Evolutionary conservation across 2,113 vertebrate genomes (phyloP).

Genomic region (Syngnathus scovelli): DNA sequence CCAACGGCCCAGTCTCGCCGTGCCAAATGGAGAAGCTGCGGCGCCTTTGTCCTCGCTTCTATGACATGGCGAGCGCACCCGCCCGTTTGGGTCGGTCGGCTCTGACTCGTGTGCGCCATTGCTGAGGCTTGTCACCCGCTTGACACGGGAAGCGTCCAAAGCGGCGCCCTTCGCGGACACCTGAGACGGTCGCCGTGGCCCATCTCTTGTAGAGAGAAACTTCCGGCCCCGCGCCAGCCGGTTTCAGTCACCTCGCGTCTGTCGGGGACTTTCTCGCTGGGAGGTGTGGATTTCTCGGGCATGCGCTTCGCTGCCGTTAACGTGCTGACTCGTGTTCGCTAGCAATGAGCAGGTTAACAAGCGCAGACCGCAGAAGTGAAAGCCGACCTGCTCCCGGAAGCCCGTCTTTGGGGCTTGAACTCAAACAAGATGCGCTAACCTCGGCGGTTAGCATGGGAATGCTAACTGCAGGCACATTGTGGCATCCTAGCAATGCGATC

Average conservation of each 20-base stretch:
- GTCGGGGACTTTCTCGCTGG: conserved; percentile 63
- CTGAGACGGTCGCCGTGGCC: conserved; percentile 19
- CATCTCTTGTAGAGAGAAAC: conserved; percentile 1
- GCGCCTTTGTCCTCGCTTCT: not conserved
- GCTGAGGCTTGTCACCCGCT: conserved; percentile 37
- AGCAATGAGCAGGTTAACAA: conserved; percentile 21
- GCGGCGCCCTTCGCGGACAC: conserved; percentile 38
- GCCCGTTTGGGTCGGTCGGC: conserved; percentile 7
- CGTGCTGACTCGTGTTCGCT: conserved; percentile 10
- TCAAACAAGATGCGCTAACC: not conserved
- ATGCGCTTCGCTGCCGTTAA: conserved; percentile 31
- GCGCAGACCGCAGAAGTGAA: not conserved
- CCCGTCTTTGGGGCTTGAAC: not conserved
- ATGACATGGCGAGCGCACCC: not conserved
- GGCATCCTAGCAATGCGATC: not conserved
- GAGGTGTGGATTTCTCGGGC: conserved; percentile 60
- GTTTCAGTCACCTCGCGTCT: conserved; percentile 34
- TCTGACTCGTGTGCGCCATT: conserved; percentile 13
- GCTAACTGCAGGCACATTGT: not conserved
- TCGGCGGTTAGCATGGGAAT: no score
- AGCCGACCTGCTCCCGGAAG: not conserved
- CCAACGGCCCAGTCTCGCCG: not conserved
- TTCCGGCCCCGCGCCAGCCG: conserved; percentile 5
- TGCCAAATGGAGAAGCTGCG: no score
- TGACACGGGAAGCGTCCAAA: conserved; percentile 49